phyloP scores from a whole-genome alignment of 2,888 invertebrate genomes.

The Idaea biselata region DNA sequence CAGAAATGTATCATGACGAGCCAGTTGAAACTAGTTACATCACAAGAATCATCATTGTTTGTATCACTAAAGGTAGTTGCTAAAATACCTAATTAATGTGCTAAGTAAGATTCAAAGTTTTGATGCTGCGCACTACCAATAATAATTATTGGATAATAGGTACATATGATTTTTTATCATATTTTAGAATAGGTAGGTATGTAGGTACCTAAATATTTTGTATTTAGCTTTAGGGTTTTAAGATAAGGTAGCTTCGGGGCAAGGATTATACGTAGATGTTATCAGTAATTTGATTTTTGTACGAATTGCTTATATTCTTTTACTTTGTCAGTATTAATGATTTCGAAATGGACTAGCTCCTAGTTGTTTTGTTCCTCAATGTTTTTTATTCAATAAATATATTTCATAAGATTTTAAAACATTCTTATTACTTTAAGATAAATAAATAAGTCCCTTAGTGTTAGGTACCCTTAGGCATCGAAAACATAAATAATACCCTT shows the following conservation, averaged over 20 bases:
- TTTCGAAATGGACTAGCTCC: constrained; percentile 23
- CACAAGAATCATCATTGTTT: background rate
- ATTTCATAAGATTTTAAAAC: no score
- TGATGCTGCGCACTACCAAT: background rate
- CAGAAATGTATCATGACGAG: background rate
- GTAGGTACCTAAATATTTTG: background rate
- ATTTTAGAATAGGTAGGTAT: no score
- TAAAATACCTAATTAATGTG: background rate
- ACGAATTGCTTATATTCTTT: constrained; percentile 11
- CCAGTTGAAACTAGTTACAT: background rate
- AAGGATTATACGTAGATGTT: background rate
- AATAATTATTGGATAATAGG: background rate
- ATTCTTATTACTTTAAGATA: no score
- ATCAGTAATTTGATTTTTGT: background rate
- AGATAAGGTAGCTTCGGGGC: background rate
- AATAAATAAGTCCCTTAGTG: no score
- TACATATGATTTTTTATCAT: no score
- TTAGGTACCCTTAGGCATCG: no score
- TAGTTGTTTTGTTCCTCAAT: constrained; percentile 20
- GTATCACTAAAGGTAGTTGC: background rate
- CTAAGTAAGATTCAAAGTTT: background rate
- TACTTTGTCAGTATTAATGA: constrained; percentile 35
- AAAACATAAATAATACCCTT: no score
- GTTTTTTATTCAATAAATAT: constrained; percentile 5
- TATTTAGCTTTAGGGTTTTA: background rate